Conservation (phyloP, 2,113 vertebrate genomes). For the Crotalus tigris region DNA sequence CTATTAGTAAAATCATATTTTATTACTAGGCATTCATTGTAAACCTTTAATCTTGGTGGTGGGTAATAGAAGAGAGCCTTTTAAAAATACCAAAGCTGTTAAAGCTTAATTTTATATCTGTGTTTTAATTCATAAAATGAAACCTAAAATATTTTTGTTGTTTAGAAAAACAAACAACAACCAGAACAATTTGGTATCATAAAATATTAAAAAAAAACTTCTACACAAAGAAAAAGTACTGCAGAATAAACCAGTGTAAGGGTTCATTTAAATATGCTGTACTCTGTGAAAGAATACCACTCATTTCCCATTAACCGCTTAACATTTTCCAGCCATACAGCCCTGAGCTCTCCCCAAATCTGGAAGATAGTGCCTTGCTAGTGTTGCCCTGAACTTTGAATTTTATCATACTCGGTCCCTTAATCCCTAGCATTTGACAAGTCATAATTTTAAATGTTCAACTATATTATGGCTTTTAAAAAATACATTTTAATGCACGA, state of each 20-base stretch:
- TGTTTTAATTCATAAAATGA: background rate
- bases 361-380: background rate
- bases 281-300: background rate
- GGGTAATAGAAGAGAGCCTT: background rate
- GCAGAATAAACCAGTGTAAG: background rate
- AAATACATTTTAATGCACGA: constrained; percentile 32
- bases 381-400: background rate
- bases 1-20: background rate
- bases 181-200: background rate
- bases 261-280: background rate
- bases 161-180: background rate
- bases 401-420: background rate
- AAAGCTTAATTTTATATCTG: background rate
- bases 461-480: constrained; percentile 43
- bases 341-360: background rate
- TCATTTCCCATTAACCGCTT: background rate
- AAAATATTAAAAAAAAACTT: background rate
- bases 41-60: constrained; percentile 3
- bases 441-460: constrained; percentile 46
- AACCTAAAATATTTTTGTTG: background rate
- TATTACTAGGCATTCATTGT: constrained; percentile 9
- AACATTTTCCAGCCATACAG: background rate
- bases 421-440: constrained; percentile 39
- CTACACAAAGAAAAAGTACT: background rate
- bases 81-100: background rate